Evolutionary conservation across 2,797 vertebrate species (phyloP).

Genomic region (Trachops cirrhosus): DNA sequence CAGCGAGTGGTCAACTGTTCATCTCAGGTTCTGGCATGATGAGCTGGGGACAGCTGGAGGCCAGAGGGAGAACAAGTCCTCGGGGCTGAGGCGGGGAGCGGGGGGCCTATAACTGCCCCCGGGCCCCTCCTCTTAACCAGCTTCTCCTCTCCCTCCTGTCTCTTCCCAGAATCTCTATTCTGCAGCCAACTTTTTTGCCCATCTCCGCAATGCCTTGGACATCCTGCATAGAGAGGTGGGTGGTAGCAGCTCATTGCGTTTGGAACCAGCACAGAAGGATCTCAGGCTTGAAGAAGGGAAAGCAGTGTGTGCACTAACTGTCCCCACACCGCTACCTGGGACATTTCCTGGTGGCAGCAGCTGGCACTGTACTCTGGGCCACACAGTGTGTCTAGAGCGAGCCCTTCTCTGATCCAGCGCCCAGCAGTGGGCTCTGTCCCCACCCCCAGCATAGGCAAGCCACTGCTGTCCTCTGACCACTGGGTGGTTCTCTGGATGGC

Average conservation of each 20-base stretch:
- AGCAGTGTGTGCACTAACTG: background rate
- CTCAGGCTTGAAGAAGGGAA: background rate
- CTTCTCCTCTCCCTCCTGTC: constrained; percentile 26
- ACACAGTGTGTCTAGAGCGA: background rate
- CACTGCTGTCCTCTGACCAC: background rate
- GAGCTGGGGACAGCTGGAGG: background rate
- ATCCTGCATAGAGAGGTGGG: constrained; percentile 90
- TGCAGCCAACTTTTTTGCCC: constrained; percentile 83
- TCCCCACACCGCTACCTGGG: background rate
- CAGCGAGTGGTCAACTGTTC: background rate
- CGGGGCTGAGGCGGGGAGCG: background rate
- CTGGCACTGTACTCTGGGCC: background rate
- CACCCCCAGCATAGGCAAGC: too few species aligned
- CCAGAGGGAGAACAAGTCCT: background rate
- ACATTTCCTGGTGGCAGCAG: background rate
- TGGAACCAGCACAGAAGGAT: background rate
- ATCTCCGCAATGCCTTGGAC: constrained; percentile 90
- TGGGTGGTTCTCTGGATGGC: background rate
- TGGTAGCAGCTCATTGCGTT: background rate
- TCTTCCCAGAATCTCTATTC: constrained; percentile 83
- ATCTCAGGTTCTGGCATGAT: background rate
- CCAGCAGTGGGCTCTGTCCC: background rate
- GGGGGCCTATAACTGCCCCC: background rate
- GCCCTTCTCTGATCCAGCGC: background rate
- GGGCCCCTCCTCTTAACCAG: background rate